phyloP scores from a whole-genome alignment of 1,140 invertebrate species.

The Brachionus sp. region DNA sequence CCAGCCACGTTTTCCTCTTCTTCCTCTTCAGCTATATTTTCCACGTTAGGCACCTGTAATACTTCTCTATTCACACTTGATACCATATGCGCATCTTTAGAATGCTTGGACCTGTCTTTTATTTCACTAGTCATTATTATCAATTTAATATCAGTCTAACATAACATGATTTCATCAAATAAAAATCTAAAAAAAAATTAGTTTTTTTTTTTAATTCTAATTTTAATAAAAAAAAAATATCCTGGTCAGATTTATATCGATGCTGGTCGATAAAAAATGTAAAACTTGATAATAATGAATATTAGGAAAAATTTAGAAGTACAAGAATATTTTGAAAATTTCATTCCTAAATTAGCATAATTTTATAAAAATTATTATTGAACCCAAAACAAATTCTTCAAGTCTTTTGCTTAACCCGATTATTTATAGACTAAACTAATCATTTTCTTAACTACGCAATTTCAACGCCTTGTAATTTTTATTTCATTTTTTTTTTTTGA shows the following conservation, averaged over 20 bases:
- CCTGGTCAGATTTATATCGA: neutral
- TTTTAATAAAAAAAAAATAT: neutral
- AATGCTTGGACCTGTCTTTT: neutral
- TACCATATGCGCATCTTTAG: neutral
- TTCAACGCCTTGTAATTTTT: neutral
- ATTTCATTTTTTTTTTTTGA: neutral
- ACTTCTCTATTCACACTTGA: neutral
- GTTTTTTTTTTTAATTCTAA: neutral
- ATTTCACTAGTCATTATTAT: neutral
- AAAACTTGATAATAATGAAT: neutral
- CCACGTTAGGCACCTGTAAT: neutral
- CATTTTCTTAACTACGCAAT: neutral
- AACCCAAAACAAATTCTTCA: constrained; percentile 1
- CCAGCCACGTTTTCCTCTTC: neutral
- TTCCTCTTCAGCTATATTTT: constrained; percentile 27
- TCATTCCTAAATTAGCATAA: neutral
- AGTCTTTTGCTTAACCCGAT: neutral
- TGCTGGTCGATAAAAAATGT: neutral
- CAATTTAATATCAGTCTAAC: neutral
- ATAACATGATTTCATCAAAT: neutral
- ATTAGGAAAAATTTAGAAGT: neutral
- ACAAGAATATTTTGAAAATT: neutral
- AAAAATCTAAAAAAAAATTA: neutral
- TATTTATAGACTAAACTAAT: neutral
- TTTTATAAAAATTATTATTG: neutral